A percentile compares a stretch with the other conserved stretches of the same genome.
Evolutionary conservation across 35 echinoderm and acorn worm genomes (phyloP).

Genomic region (Diadema setosum): DNA sequence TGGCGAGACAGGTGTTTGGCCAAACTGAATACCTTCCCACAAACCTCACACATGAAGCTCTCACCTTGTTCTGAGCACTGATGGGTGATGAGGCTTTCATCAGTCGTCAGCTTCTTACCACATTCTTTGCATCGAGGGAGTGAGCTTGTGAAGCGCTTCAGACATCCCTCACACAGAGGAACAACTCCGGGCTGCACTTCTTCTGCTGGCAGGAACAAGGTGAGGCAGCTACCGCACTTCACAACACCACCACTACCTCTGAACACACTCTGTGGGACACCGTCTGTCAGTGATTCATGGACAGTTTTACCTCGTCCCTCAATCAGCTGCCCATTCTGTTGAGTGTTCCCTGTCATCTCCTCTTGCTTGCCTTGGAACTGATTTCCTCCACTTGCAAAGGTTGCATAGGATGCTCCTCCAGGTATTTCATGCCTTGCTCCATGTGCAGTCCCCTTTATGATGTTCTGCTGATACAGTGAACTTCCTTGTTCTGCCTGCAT

Average conservation of each 20-base stretch:
- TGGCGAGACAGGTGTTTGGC: constrained; percentile 6
- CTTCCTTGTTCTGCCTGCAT: no score
- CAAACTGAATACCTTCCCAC: constrained; percentile 3
- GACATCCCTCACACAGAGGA: background rate
- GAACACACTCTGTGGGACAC: background rate
- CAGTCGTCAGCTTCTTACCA: constrained; percentile 9
- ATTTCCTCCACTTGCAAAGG: background rate
- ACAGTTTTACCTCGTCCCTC: background rate
- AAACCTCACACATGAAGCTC: constrained; percentile 12
- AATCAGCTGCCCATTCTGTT: background rate
- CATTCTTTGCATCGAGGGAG: background rate
- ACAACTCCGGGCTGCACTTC: background rate
- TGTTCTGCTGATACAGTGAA: no score
- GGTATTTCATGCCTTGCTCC: no score
- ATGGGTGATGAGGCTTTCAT: background rate
- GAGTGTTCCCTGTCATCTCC: background rate
- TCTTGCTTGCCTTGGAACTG: background rate
- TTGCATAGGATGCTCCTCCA: no score
- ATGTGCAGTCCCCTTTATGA: no score
- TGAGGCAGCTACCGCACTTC: background rate
- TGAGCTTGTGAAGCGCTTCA: background rate
- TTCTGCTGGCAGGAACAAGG: background rate
- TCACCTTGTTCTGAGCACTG: background rate
- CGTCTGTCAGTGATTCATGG: background rate
- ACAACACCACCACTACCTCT: background rate